These are phyloP conservation scores for Caenorhabditis macrosperma DNA, from an alignment of 2,888 invertebrate species.

Conservation along the genomic window DNA sequence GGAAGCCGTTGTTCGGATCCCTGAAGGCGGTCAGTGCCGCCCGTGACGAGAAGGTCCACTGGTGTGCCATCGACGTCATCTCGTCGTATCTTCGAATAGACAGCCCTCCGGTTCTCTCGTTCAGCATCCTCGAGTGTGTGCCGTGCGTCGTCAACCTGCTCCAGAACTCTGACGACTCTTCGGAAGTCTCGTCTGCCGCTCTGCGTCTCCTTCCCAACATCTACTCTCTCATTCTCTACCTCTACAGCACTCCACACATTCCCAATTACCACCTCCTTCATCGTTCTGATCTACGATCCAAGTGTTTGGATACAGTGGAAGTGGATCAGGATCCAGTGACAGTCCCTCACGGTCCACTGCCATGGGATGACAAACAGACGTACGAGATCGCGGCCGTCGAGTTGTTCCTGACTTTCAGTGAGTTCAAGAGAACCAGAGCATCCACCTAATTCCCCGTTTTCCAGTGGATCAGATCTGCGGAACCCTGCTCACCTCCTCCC, in stretches of 20 bases:
- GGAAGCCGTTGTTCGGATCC: conserved; percentile 95
- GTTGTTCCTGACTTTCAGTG: conserved; percentile 63
- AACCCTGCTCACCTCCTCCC: conserved; percentile 65
- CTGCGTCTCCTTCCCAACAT: conserved; percentile 65
- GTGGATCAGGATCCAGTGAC: conserved; percentile 27
- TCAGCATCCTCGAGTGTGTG: conserved; percentile 71
- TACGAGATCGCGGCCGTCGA: conserved; percentile 67
- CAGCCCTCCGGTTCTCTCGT: conserved; percentile 86
- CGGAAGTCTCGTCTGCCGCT: conserved; percentile 57
- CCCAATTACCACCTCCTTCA: conserved; percentile 70
- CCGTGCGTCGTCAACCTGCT: conserved; percentile 74
- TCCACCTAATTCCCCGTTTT: not conserved
- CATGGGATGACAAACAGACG: conserved; percentile 63
- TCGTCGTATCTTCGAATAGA: conserved; percentile 93
- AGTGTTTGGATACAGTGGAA: conserved; percentile 57
- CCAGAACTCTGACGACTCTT: conserved; percentile 59
- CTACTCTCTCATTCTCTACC: conserved; percentile 64
- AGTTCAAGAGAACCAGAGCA: no score
- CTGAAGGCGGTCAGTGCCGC: conserved; percentile 87
- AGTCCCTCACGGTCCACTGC: conserved; percentile 63
- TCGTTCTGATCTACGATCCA: conserved; percentile 62
- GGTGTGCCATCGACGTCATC: conserved; percentile 88
- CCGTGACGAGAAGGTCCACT: conserved; percentile 67
- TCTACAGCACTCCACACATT: conserved; percentile 68
- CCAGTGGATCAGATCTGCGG: conserved; percentile 68